Evolutionary conservation across 1,140 invertebrate genomes (phyloP).

Genomic region (Drosophila rufa): DNA sequence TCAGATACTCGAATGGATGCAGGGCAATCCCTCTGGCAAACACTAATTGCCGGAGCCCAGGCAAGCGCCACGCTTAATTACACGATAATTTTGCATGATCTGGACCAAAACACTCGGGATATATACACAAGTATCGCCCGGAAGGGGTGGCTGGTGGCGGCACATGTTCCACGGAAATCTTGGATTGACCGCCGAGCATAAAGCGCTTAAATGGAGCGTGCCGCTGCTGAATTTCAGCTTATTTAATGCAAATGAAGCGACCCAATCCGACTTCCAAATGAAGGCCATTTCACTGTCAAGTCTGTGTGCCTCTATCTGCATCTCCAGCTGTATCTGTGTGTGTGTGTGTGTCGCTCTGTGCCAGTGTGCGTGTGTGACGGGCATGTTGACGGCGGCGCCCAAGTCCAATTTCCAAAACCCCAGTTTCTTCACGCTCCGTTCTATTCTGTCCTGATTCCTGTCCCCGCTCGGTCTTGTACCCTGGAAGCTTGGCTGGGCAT

Average conservation of each 20-base stretch:
- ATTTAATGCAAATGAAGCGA: slow-evolving; percentile 85
- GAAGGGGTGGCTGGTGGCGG: background rate
- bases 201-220: slow-evolving; percentile 76
- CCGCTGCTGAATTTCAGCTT: slow-evolving; percentile 84
- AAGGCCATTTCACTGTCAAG: slow-evolving; percentile 73
- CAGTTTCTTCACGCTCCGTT: slow-evolving; percentile 13
- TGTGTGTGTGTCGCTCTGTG: slow-evolving; percentile 7
- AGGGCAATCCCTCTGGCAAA: slow-evolving; percentile 4
- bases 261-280: slow-evolving; percentile 46
- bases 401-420: slow-evolving; percentile 5
- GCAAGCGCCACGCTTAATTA: slow-evolving; percentile 75
- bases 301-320: slow-evolving; percentile 3
- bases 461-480: background rate
- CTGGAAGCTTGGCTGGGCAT: background rate
- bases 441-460: slow-evolving; percentile 8
- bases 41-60: slow-evolving; percentile 49
- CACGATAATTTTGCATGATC: slow-evolving; percentile 82
- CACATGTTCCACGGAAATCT: slow-evolving; percentile 62
- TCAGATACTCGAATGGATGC: slow-evolving; percentile 1
- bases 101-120: slow-evolving; percentile 28
- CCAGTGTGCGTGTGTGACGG: slow-evolving; percentile 31
- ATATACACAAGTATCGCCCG: background rate
- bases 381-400: slow-evolving; percentile 59
- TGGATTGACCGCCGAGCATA: slow-evolving; percentile 64
- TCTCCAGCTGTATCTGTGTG: background rate